Conservation (phyloP, 92 coral and sea anemone genomes). For the Zoanthus solanderi region DNA sequence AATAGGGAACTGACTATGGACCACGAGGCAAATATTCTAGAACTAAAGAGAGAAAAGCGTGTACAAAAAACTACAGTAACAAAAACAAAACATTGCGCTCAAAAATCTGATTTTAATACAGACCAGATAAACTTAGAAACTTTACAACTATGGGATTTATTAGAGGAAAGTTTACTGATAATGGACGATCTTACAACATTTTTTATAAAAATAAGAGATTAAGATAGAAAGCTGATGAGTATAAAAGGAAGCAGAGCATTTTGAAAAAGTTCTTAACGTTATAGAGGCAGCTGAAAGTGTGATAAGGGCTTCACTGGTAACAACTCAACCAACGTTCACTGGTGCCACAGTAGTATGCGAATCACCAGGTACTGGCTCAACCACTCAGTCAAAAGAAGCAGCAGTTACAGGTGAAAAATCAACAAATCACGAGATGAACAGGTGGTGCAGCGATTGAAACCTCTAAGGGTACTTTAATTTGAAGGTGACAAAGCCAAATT, state of each 20-base stretch:
- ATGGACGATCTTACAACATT: too few species aligned
- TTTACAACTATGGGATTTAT: neutral
- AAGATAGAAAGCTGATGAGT: neutral
- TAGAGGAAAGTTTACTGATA: neutral
- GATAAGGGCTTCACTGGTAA: neutral
- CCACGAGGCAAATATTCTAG: neutral
- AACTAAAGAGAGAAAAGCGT: neutral
- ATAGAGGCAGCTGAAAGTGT: neutral
- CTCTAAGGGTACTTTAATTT: conserved; percentile 56
- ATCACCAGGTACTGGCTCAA: conserved; percentile 3
- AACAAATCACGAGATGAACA: neutral
- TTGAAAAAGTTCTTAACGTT: neutral
- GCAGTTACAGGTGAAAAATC: neutral
- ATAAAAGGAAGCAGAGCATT: neutral
- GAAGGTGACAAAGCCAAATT: conserved; percentile 66
- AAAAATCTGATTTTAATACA: neutral
- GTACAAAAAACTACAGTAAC: neutral
- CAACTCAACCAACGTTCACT: neutral
- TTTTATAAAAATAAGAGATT: too few species aligned
- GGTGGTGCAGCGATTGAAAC: conserved; percentile 17
- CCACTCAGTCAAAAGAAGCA: neutral
- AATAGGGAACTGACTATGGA: neutral
- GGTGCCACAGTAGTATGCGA: neutral
- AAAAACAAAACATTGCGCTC: neutral
- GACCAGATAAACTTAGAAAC: conserved; percentile 4